phyloP scores from a whole-genome alignment of 2,888 invertebrate species.

The Synergus itoensis region DNA sequence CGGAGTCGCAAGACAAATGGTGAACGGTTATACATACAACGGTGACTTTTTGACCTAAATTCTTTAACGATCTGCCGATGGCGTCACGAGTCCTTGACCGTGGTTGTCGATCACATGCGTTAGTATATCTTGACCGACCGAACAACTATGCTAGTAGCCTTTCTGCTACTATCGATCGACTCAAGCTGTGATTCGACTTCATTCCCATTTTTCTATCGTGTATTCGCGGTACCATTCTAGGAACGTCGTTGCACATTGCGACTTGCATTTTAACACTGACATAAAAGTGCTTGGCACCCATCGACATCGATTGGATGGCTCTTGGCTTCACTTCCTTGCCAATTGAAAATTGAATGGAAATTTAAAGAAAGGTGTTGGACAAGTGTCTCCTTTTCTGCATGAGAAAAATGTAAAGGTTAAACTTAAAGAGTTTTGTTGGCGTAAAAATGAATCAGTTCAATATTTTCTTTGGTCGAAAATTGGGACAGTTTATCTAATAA shows the following conservation, averaged over 20 bases:
- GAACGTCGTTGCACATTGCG: constrained; percentile 31
- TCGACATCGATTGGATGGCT: neutral
- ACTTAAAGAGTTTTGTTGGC: neutral
- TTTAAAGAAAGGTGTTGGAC: neutral
- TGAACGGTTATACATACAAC: constrained; percentile 55
- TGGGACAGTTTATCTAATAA: neutral
- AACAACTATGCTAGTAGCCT: constrained; percentile 37
- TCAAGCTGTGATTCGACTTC: constrained; percentile 47
- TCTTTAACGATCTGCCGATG: constrained; percentile 69
- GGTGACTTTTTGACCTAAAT: constrained; percentile 77
- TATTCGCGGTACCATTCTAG: constrained; percentile 30
- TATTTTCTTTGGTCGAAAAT: neutral
- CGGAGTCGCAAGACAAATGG: constrained; percentile 24
- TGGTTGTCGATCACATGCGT: constrained; percentile 62
- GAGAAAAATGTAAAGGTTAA: neutral
- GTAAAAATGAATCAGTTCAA: neutral
- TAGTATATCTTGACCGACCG: constrained; percentile 28
- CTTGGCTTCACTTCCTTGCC: constrained; percentile 27
- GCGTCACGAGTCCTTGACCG: constrained; percentile 75
- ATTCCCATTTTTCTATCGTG: constrained; percentile 32
- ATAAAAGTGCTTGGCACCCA: constrained; percentile 24
- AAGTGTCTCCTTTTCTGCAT: neutral
- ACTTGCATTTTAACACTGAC: constrained; percentile 28
- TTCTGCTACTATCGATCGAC: constrained; percentile 49
- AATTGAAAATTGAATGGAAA: constrained; percentile 7